Evolutionary conservation across 2,797 vertebrate species (phyloP).

Genomic region (Crenichthys baileyi): DNA sequence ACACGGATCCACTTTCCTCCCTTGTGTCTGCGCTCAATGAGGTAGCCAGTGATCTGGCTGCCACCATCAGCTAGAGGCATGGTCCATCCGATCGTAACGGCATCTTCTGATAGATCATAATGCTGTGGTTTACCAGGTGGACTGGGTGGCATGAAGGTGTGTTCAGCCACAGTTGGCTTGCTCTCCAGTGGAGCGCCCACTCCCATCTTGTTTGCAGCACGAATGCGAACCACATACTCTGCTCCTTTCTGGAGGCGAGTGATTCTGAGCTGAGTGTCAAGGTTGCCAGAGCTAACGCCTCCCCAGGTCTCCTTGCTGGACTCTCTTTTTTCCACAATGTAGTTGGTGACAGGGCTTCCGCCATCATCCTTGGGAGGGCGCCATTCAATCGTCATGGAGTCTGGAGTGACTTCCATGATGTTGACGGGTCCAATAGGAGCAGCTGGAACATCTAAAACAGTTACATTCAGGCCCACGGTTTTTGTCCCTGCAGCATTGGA

Average conservation of each 20-base stretch:
- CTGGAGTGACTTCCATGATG: slow-evolving; percentile 93
- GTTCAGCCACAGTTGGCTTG: slow-evolving; percentile 91
- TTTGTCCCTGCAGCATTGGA: slow-evolving; percentile 95
- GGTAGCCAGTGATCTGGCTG: slow-evolving; percentile 93
- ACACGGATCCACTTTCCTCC: slow-evolving; percentile 98
- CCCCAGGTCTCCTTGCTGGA: slow-evolving; percentile 96
- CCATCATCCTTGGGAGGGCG: slow-evolving; percentile 98
- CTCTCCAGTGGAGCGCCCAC: slow-evolving; percentile 94
- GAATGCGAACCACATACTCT: slow-evolving; percentile 94
- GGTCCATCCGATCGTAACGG: slow-evolving; percentile 92
- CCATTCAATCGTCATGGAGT: slow-evolving; percentile 97
- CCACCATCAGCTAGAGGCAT: slow-evolving; percentile 95
- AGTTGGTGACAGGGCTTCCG: slow-evolving; percentile 93
- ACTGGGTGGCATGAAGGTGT: slow-evolving; percentile 91
- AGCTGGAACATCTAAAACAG: slow-evolving; percentile 95
- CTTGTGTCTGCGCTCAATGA: slow-evolving; percentile 93
- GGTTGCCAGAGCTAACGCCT: slow-evolving; percentile 91
- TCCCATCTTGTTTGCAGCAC: slow-evolving; percentile 98
- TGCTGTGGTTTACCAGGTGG: slow-evolving; percentile 92
- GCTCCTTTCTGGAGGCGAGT: slow-evolving; percentile 91
- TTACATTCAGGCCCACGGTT: slow-evolving; percentile 90
- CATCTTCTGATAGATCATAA: slow-evolving; percentile 91
- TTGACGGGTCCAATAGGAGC: slow-evolving; percentile 95
- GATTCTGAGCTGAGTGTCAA: slow-evolving; percentile 88
- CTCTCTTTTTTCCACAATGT: slow-evolving; percentile 96